Conservation (phyloP, 2,113 vertebrate species). For the Gymnarchus niloticus region DNA sequence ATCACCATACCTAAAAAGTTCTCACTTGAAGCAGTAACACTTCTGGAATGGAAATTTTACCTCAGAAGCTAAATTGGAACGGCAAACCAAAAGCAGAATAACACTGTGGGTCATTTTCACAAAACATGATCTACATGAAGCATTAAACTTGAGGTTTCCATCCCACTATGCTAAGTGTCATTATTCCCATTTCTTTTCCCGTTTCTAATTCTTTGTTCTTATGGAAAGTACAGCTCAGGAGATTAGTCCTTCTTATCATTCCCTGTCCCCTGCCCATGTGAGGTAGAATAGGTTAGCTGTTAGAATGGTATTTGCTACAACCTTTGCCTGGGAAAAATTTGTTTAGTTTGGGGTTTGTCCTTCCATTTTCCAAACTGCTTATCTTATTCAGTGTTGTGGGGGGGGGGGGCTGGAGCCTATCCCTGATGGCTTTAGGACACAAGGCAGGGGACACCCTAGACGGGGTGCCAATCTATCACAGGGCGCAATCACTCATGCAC, state of each 20-base stretch:
- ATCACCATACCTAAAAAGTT: no score
- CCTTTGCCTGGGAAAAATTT: neutral
- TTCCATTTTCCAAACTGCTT: no score
- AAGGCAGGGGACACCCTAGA: no score
- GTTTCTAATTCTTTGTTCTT: neutral
- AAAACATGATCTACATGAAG: neutral
- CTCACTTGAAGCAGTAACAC: neutral
- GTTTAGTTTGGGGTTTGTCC: neutral
- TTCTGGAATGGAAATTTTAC: neutral
- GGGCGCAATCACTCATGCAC: no score
- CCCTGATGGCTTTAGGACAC: no score
- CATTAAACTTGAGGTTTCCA: neutral
- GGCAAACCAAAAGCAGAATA: neutral
- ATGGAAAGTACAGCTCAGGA: neutral
- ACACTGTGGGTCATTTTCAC: neutral
- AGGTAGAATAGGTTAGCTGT: neutral
- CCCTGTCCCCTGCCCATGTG: neutral
- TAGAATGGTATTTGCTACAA: neutral
- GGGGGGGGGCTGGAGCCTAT: no score
- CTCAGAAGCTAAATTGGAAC: neutral
- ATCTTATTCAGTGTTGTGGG: no score
- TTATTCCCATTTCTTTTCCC: neutral
- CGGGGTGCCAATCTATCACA: no score
- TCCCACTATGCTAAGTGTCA: neutral
- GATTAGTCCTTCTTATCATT: neutral